A percentile compares a stretch with the other conserved stretches of the same genome.
Evolutionary conservation across 2,113 vertebrate species (phyloP).

Genomic region (Anoplopoma fimbria): DNA sequence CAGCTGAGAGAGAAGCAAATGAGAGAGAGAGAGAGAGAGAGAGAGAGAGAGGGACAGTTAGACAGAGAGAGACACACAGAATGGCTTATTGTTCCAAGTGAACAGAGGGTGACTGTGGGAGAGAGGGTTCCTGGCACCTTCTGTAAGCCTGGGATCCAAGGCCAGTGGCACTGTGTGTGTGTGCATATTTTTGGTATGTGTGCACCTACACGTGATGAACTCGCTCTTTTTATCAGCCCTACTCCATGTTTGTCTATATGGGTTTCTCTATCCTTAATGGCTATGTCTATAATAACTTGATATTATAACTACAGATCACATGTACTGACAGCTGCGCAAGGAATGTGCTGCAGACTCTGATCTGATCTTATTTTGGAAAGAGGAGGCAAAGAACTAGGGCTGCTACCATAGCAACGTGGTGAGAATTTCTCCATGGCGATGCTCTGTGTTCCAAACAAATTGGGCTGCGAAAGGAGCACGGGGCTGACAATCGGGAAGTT

Average conservation of each 20-base stretch:
- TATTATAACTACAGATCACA: neutral
- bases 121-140: conserved; percentile 79
- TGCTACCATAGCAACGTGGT: conserved; percentile 77
- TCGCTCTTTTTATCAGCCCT: neutral
- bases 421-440: conserved; percentile 74
- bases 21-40: conserved; percentile 9
- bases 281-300: neutral
- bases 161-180: conserved; percentile 44
- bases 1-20: conserved; percentile 52
- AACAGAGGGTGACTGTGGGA: conserved; percentile 82
- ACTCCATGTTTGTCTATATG: neutral
- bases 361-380: conserved; percentile 63
- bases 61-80: conserved; percentile 58
- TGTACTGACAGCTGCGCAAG: conserved; percentile 23
- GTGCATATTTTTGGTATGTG: conserved; percentile 16
- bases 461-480: conserved; percentile 66
- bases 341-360: conserved; percentile 16
- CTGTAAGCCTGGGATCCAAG: conserved; percentile 69
- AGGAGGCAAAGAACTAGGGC: conserved; percentile 40
- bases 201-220: conserved; percentile 16
- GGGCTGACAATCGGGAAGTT: conserved; percentile 55
- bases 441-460: conserved; percentile 80
- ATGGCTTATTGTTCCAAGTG: conserved; percentile 78
- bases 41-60: conserved; percentile 10
- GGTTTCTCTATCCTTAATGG: neutral